Evolutionary conservation across 2,113 vertebrate genomes (phyloP).

Genomic region (Sphyrna mokarran): DNA sequence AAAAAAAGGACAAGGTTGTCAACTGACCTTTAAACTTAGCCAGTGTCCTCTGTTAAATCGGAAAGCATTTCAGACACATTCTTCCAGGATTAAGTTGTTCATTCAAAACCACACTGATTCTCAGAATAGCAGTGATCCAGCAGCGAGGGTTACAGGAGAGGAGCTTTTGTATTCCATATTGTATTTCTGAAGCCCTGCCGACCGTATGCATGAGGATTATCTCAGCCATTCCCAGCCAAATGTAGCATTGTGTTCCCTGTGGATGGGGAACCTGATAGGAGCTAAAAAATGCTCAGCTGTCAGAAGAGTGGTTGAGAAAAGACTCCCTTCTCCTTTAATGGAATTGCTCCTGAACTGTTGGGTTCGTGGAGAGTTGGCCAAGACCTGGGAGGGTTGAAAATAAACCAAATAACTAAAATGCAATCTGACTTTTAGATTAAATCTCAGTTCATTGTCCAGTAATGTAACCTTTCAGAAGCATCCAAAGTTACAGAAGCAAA

Average conservation of each 20-base stretch:
- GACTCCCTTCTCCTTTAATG: not conserved
- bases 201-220: constrained; percentile 34
- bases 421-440: constrained; percentile 31
- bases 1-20: constrained; percentile 6
- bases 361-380: not conserved
- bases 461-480: constrained; percentile 7
- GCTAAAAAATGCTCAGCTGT: constrained; percentile 15
- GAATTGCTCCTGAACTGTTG: not conserved
- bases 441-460: constrained; percentile 1
- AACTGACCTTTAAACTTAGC: constrained; percentile 12
- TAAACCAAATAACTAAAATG: constrained; percentile 22
- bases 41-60: not conserved
- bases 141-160: not conserved
- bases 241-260: not conserved
- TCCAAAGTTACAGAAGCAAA: not conserved
- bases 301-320: not conserved
- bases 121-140: constrained; percentile 24
- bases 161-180: constrained; percentile 30
- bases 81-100: constrained; percentile 12
- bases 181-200: not conserved
- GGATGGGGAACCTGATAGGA: constrained; percentile 12
- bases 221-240: constrained; percentile 3
- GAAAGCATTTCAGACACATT: constrained; percentile 19
- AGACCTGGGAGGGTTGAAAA: constrained; percentile 17
- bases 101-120: not conserved